Percentiles rank a stretch among this genome's conserved stretches.
These are phyloP conservation scores for Cebus imitator DNA, from an alignment of 2,113 vertebrate genomes.

Conservation along the genomic window DNA sequence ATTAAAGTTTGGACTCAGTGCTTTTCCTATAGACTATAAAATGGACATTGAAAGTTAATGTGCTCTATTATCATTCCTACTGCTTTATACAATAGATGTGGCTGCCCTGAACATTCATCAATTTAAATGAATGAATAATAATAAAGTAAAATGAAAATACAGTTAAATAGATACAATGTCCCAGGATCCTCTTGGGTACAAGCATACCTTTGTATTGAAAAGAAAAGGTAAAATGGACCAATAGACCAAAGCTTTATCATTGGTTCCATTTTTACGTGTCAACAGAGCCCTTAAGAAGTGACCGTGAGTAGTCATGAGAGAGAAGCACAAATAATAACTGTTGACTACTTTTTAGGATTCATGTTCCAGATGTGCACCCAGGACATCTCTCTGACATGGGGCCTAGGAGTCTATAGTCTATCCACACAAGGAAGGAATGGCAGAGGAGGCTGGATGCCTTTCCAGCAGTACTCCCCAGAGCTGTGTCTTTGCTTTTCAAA, in stretches of 20 bases:
- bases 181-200: background rate
- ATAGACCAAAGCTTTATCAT: background rate
- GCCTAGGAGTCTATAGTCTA: background rate
- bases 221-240: constrained; percentile 2
- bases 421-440: background rate
- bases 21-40: background rate
- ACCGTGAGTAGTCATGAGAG: background rate
- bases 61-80: background rate
- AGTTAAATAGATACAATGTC: background rate
- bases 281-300: background rate
- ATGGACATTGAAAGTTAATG: background rate
- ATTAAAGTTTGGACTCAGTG: background rate
- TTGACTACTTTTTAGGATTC: background rate
- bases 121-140: constrained; percentile 34
- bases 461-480: background rate
- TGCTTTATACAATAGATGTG: background rate
- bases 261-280: constrained; percentile 10
- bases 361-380: background rate
- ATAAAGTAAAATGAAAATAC: constrained; percentile 1
- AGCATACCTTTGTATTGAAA: constrained; percentile 26
- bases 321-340: background rate
- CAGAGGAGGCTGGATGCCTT: background rate
- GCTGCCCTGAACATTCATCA: background rate
- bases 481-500: background rate
- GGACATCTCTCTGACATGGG: background rate